phyloP scores from a whole-genome alignment of 37 sponge, comb jelly and placozoan genomes.

The Theonella swinhoei region DNA sequence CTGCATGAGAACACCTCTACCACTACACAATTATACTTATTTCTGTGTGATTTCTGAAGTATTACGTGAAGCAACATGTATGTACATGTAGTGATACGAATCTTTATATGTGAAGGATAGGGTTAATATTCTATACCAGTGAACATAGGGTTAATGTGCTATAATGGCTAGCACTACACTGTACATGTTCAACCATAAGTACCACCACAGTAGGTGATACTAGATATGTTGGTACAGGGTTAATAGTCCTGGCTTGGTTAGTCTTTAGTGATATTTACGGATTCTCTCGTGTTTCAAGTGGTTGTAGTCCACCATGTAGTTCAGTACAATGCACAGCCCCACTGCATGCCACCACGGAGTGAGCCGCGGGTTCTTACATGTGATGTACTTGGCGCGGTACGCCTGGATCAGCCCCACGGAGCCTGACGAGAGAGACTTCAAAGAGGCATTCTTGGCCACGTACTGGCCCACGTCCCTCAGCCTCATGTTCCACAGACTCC shows the following conservation, averaged over 20 bases:
- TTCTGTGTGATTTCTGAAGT: not conserved
- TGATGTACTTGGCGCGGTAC: constrained; percentile 64
- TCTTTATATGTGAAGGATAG: too few relatives aligned
- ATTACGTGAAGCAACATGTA: too few relatives aligned
- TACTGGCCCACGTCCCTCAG: constrained; percentile 30
- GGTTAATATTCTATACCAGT: too few relatives aligned
- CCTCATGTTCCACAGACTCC: constrained; percentile 25
- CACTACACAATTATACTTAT: not conserved
- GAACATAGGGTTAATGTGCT: too few relatives aligned
- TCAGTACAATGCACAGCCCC: constrained; percentile 60
- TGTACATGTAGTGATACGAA: too few relatives aligned
- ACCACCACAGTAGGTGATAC: too few relatives aligned
- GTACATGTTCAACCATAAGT: too few relatives aligned
- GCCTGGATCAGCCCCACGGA: not conserved
- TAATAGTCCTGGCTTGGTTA: too few relatives aligned
- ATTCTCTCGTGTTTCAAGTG: constrained; percentile 55
- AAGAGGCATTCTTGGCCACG: constrained; percentile 8
- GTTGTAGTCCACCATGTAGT: constrained; percentile 74
- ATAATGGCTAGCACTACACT: too few relatives aligned
- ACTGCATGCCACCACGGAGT: constrained; percentile 65
- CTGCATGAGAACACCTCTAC: constrained; percentile 18
- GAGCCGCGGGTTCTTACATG: constrained; percentile 68
- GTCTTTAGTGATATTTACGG: constrained; percentile 73
- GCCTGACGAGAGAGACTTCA: constrained; percentile 9
- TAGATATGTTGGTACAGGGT: too few relatives aligned